These are phyloP conservation scores for Lagothrix lagotricha DNA, from an alignment of 2,797 vertebrate genomes.

Conservation along the genomic window DNA sequence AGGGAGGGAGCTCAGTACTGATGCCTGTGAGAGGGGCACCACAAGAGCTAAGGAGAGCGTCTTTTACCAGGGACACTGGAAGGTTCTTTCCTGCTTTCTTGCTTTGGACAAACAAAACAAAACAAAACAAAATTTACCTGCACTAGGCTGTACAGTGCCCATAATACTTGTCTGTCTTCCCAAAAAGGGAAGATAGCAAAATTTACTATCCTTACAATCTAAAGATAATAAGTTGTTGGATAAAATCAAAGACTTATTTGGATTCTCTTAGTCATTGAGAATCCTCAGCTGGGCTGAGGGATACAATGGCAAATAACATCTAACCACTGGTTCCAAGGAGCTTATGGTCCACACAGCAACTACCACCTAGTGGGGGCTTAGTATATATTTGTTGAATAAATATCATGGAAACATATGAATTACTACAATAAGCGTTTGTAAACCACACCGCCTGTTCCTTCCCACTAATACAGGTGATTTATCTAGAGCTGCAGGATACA, in stretches of 20 bases:
- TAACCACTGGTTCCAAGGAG: background rate
- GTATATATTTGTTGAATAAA: background rate
- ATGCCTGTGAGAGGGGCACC: background rate
- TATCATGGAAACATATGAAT: background rate
- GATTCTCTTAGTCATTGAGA: too few species aligned
- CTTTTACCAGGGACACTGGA: background rate
- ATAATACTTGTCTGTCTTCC: background rate
- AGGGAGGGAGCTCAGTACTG: background rate
- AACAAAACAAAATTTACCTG: background rate
- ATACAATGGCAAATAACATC: background rate
- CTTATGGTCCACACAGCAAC: background rate
- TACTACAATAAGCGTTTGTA: background rate
- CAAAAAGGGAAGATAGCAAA: background rate
- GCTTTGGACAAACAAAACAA: background rate
- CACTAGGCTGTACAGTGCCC: fast-evolving
- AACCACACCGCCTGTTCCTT: background rate
- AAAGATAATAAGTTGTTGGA: background rate
- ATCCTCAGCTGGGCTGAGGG: background rate
- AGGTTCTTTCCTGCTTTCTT: background rate
- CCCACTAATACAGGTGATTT: background rate
- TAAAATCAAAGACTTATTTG: background rate
- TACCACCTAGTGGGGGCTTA: background rate
- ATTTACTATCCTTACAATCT: background rate
- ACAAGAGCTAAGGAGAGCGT: background rate
- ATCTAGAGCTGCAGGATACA: background rate